Evolutionary conservation across 2,113 vertebrate genomes (phyloP).

Genomic region (Heptranchias perlo): DNA sequence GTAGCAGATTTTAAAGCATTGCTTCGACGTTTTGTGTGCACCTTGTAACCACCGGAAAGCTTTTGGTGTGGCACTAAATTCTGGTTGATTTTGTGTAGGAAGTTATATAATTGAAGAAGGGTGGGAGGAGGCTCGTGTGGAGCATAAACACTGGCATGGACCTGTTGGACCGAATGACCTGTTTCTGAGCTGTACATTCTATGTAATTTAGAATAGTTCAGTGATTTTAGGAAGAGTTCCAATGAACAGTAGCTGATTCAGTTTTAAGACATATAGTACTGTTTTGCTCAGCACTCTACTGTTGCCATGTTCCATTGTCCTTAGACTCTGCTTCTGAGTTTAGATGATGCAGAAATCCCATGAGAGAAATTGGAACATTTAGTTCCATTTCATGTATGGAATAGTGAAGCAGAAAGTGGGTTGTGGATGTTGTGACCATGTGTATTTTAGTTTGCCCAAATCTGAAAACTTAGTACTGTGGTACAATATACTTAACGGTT

Average conservation of each 20-base stretch:
- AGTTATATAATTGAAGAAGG: too few species aligned
- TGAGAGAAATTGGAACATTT: neutral
- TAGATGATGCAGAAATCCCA: neutral
- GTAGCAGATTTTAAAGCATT: slow-evolving; percentile 43
- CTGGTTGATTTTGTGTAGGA: neutral
- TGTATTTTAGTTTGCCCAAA: neutral
- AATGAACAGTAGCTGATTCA: neutral
- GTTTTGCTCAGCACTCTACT: neutral
- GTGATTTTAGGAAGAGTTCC: slow-evolving; percentile 46
- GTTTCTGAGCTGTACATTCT: too few species aligned
- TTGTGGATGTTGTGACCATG: neutral
- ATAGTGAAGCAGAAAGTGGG: neutral
- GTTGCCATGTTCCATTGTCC: neutral
- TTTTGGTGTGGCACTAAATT: slow-evolving; percentile 25
- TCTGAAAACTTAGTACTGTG: neutral
- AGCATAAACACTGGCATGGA: too few species aligned
- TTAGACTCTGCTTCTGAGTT: neutral
- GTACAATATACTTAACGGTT: neutral
- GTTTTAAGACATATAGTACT: neutral
- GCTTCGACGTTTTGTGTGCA: slow-evolving; percentile 10
- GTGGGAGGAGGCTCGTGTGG: too few species aligned
- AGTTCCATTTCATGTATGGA: neutral
- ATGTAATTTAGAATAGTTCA: neutral
- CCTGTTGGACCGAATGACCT: too few species aligned
- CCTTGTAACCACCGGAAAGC: slow-evolving; percentile 47